A percentile compares a stretch with the other conserved stretches of the same genome.
Conservation (phyloP, 2,797 vertebrate genomes). For the Agapornis canus region DNA sequence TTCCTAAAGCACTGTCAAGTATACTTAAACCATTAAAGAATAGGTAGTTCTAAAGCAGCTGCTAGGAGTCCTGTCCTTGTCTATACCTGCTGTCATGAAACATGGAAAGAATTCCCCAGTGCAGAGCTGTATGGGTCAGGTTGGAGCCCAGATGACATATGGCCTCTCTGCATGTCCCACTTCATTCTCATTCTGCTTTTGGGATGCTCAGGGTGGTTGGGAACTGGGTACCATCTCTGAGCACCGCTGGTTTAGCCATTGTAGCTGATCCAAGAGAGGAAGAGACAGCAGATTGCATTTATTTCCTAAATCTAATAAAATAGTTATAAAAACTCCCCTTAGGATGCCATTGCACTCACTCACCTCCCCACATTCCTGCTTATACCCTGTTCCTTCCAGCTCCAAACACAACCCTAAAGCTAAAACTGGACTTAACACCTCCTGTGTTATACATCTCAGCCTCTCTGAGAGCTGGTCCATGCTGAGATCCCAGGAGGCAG, state of each 20-base stretch:
- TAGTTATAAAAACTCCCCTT: neutral
- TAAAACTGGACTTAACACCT: neutral
- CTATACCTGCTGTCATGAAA: neutral
- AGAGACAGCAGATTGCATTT: neutral
- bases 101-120: fast-evolving
- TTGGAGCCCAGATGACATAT: fast-evolving
- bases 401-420: neutral
- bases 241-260: neutral
- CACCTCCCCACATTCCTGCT: neutral
- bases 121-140: neutral
- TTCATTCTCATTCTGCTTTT: neutral
- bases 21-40: neutral
- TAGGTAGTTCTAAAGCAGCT: neutral
- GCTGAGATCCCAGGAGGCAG: fast-evolving
- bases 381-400: neutral
- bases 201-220: neutral
- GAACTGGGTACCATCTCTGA: neutral
- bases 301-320: neutral
- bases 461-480: neutral
- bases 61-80: neutral
- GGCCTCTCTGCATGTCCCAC: neutral
- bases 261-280: neutral
- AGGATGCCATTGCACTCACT: neutral
- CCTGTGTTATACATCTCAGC: neutral
- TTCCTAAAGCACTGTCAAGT: neutral